Percentiles rank a stretch among this genome's conserved stretches.
These are phyloP conservation scores for Drosophila ercepeae DNA, from an alignment of 1,140 invertebrate species.

Conservation along the genomic window DNA sequence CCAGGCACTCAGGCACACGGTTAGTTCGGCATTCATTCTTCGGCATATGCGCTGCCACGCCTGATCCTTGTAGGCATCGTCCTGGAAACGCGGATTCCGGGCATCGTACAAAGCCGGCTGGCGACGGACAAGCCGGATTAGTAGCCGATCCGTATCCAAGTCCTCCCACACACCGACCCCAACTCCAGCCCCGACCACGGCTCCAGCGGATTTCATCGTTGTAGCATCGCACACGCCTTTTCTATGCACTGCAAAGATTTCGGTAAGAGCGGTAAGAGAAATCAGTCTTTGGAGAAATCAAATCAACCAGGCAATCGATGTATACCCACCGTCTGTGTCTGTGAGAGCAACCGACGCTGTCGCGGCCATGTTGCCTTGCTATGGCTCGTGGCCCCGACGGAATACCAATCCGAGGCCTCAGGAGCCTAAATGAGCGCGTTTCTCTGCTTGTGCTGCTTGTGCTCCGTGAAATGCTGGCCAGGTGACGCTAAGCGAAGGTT, in stretches of 20 bases:
- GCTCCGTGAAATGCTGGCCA: not conserved
- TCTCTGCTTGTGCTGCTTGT: too few species aligned
- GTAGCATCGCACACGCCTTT: not conserved
- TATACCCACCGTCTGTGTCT: not conserved
- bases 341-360: not conserved
- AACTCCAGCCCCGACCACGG: too few species aligned
- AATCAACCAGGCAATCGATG: not conserved
- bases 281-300: too few species aligned
- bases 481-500: not conserved
- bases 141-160: not conserved
- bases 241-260: not conserved
- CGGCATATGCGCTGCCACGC: conserved; percentile 46
- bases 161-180: not conserved
- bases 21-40: conserved; percentile 1
- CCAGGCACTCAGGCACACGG: conserved; percentile 54
- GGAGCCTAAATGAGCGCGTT: not conserved
- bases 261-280: too few species aligned
- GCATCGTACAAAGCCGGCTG: conserved; percentile 35
- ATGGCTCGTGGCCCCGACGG: too few species aligned
- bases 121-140: conserved; percentile 33
- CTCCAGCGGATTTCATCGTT: not conserved
- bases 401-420: not conserved
- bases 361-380: not conserved
- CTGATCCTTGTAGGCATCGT: conserved; percentile 28
- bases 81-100: conserved; percentile 25